Conservation (phyloP, 2,888 invertebrate species). For the Gymnoscelis rufifasciata region DNA sequence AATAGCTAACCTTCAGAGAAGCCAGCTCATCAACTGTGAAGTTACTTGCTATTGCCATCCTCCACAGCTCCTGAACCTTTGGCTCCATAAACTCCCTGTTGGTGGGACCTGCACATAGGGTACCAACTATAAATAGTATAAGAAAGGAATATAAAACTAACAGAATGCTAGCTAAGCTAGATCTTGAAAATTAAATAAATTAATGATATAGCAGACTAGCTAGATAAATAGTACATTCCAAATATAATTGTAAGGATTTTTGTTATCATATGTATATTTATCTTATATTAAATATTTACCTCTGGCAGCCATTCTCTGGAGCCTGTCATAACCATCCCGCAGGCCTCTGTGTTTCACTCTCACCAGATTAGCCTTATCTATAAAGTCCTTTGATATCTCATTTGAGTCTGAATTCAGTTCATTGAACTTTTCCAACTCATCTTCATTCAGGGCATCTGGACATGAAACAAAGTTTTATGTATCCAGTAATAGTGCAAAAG, state of each 20-base stretch:
- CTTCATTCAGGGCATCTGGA: conserved; percentile 85
- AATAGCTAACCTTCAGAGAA: conserved; percentile 83
- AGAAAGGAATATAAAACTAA: too few relatives aligned
- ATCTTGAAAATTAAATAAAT: too few relatives aligned
- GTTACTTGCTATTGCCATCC: conserved; percentile 86
- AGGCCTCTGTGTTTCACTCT: conserved; percentile 87
- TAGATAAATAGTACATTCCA: too few relatives aligned
- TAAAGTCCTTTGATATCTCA: conserved; percentile 80
- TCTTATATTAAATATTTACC: conserved; percentile 59
- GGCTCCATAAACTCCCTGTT: conserved; percentile 94
- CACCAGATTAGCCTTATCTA: conserved; percentile 83
- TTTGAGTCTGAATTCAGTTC: conserved; percentile 80
- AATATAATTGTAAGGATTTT: too few relatives aligned
- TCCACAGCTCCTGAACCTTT: conserved; percentile 94
- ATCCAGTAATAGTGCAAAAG: too few relatives aligned
- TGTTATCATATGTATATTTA: too few relatives aligned
- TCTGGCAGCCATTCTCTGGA: conserved; percentile 85
- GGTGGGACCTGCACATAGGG: conserved; percentile 77
- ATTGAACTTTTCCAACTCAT: conserved; percentile 86
- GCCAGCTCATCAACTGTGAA: conserved; percentile 90
- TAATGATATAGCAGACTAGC: too few relatives aligned
- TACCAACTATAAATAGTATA: too few relatives aligned
- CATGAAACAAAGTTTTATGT: too few relatives aligned
- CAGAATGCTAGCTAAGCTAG: too few relatives aligned
- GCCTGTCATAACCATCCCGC: conserved; percentile 87